A percentile compares a stretch with the other conserved stretches of the same genome.
Evolutionary conservation across 2,888 invertebrate species (phyloP).

Genomic region (Cantharis rustica): DNA sequence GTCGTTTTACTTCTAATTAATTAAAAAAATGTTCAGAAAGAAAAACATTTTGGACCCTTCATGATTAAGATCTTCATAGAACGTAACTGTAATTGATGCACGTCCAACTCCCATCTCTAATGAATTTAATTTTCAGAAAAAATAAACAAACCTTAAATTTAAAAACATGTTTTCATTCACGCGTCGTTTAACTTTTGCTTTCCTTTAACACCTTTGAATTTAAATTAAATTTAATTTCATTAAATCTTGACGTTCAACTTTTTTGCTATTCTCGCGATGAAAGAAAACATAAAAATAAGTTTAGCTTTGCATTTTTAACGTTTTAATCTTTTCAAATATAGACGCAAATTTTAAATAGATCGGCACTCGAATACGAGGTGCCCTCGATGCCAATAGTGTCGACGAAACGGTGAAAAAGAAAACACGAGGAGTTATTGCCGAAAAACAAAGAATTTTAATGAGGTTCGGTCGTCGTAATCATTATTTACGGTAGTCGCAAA

Average conservation of each 20-base stretch:
- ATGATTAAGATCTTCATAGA: conserved; percentile 12
- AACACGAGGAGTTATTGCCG: not conserved
- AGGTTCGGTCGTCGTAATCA: not conserved
- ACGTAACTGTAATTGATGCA: conserved; percentile 17
- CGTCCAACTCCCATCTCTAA: conserved; percentile 29
- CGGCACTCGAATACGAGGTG: not conserved
- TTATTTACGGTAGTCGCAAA: not conserved
- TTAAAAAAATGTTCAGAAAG: not conserved
- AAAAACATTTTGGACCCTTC: conserved; percentile 4
- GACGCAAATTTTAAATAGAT: not conserved
- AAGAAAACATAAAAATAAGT: not conserved
- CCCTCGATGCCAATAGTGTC: not conserved
- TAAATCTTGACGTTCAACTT: conserved; percentile 23
- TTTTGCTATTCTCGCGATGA: not conserved
- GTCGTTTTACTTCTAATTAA: not conserved
- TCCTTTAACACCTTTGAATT: conserved; percentile 25
- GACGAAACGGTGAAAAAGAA: not conserved
- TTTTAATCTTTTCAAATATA: not conserved
- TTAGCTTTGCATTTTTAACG: not conserved
- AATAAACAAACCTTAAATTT: conserved; percentile 29
- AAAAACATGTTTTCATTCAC: conserved; percentile 27
- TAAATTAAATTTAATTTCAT: conserved; percentile 26
- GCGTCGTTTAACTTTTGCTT: conserved; percentile 26
- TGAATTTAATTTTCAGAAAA: conserved; percentile 37
- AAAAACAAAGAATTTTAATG: not conserved